phyloP scores from a whole-genome alignment of 2,113 vertebrate genomes.

The Neomonachus schauinslandi region DNA sequence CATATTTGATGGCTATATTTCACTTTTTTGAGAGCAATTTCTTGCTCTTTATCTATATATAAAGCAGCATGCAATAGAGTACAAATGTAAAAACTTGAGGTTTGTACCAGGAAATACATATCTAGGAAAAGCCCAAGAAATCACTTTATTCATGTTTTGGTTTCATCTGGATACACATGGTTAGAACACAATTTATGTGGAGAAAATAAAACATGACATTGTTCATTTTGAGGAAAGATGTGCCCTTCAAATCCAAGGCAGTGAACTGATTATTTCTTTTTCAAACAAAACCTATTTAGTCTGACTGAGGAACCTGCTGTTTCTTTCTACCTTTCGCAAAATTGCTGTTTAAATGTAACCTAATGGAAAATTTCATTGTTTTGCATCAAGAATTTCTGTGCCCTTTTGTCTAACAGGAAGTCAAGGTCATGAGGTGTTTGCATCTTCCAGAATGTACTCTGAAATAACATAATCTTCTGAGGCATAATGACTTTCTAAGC shows the following conservation, averaged over 20 bases:
- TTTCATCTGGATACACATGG: constrained; percentile 63
- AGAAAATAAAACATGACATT: constrained; percentile 71
- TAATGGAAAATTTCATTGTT: constrained; percentile 69
- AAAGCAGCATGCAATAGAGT: constrained; percentile 39
- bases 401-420: constrained; percentile 60
- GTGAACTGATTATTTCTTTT: constrained; percentile 66
- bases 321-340: constrained; percentile 61
- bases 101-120: constrained; percentile 61
- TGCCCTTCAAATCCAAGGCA: constrained; percentile 51
- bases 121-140: constrained; percentile 62
- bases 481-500: not conserved
- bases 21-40: constrained; percentile 7
- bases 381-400: constrained; percentile 64
- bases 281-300: constrained; percentile 68
- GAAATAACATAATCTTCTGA: constrained; percentile 58
- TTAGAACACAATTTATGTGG: constrained; percentile 68
- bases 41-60: constrained; percentile 39
- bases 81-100: constrained; percentile 40
- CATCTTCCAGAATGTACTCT: constrained; percentile 29
- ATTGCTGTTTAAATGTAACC: constrained; percentile 67
- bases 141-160: constrained; percentile 68
- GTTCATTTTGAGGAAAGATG: constrained; percentile 61
- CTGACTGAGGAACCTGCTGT: constrained; percentile 61
- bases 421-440: constrained; percentile 58
- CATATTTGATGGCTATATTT: constrained; percentile 3